Conservation (phyloP, 2,797 vertebrate genomes). For the Centropyge bicolor region DNA sequence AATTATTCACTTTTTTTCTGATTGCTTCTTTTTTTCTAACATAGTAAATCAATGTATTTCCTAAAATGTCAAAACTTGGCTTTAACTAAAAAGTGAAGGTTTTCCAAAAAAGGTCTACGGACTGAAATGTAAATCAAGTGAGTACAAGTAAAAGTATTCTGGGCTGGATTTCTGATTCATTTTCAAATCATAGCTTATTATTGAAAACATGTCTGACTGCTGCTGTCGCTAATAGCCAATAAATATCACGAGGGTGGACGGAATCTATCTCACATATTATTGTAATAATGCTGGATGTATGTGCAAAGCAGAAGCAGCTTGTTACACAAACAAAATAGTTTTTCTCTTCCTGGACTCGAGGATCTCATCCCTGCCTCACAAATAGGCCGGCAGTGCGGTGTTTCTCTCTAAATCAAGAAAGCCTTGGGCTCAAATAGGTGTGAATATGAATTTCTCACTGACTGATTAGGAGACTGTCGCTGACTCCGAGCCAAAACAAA, state of each 20-base stretch:
- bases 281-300: neutral
- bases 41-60: neutral
- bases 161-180: neutral
- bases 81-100: neutral
- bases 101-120: neutral
- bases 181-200: neutral
- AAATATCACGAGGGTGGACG: neutral
- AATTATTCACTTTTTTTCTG: neutral
- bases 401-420: conserved; percentile 30
- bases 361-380: neutral
- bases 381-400: neutral
- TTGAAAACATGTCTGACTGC: neutral
- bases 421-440: conserved; percentile 22
- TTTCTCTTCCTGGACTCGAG: neutral
- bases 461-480: conserved; percentile 30
- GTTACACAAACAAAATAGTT: neutral
- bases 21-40: too few species aligned
- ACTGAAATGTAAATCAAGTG: neutral
- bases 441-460: conserved; percentile 50
- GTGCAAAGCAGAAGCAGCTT: neutral
- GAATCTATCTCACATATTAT: neutral
- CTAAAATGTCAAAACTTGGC: neutral
- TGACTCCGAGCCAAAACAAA: conserved; percentile 56
- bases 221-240: neutral
- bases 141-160: neutral